A percentile compares a stretch with the other conserved stretches of the same genome.
Conservation (phyloP, 2,797 vertebrate genomes). For the Adelosebastes latens region DNA sequence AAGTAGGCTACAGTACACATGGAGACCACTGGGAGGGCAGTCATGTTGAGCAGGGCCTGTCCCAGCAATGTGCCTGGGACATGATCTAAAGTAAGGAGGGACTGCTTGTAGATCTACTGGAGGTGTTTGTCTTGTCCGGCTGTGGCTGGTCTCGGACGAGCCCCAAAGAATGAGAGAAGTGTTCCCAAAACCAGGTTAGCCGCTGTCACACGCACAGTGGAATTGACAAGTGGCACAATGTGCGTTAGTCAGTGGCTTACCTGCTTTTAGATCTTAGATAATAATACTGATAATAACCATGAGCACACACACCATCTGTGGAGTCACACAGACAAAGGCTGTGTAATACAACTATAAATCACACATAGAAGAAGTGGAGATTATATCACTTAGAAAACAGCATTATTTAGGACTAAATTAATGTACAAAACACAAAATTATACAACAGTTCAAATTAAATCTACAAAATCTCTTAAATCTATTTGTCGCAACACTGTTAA, state of each 20-base stretch:
- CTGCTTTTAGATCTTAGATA: slow-evolving; percentile 89
- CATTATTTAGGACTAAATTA: neutral
- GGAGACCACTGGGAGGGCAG: slow-evolving; percentile 45
- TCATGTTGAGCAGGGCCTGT: slow-evolving; percentile 42
- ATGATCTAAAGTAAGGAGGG: slow-evolving; percentile 9
- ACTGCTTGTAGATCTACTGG: neutral
- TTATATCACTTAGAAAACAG: neutral
- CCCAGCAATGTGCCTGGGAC: slow-evolving; percentile 42
- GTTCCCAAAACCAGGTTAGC: slow-evolving; percentile 97
- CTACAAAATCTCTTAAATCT: neutral
- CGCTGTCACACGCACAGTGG: slow-evolving; percentile 99
- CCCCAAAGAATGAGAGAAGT: slow-evolving; percentile 50
- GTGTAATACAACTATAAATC: slow-evolving; percentile 18
- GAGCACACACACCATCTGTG: slow-evolving; percentile 41
- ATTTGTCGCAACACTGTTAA: neutral
- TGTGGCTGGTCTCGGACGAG: slow-evolving; percentile 31
- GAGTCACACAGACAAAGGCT: slow-evolving; percentile 27
- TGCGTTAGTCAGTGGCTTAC: slow-evolving; percentile 99
- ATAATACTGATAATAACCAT: neutral
- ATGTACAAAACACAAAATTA: neutral
- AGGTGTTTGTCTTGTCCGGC: slow-evolving; percentile 40
- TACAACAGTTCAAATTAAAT: neutral
- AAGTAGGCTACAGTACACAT: slow-evolving; percentile 63
- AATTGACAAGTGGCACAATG: slow-evolving; percentile 92
- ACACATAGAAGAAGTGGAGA: neutral